phyloP scores from a whole-genome alignment of 2,113 vertebrate genomes.

The Procapra przewalskii region DNA sequence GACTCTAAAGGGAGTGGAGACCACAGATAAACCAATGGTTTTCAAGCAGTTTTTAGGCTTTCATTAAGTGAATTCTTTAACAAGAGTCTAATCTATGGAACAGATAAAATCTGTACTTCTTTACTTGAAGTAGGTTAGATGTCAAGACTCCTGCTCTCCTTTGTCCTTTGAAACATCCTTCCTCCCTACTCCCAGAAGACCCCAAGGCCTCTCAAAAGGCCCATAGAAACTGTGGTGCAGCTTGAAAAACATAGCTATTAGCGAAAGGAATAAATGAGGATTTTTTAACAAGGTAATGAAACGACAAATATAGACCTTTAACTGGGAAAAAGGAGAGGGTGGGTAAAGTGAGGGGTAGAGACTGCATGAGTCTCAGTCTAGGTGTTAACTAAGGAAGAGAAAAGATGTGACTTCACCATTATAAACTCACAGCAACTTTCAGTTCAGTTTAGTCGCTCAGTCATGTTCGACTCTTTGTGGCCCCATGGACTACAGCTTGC shows the following conservation, averaged over 20 bases:
- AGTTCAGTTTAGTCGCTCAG: neutral
- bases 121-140: neutral
- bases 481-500: neutral
- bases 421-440: neutral
- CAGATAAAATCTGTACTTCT: neutral
- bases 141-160: neutral
- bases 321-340: neutral
- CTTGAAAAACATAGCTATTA: constrained; percentile 2
- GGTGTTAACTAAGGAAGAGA: neutral
- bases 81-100: neutral
- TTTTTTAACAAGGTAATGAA: neutral
- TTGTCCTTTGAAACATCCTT: neutral
- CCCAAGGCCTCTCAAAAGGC: neutral
- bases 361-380: neutral
- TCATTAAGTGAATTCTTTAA: neutral
- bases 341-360: neutral
- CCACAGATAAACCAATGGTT: neutral
- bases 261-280: neutral
- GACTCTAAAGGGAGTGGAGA: neutral
- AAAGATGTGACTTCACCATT: neutral
- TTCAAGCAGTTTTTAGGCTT: neutral
- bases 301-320: neutral
- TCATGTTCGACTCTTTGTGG: neutral
- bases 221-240: neutral
- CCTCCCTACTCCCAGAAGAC: neutral